Conservation (phyloP, 2,113 vertebrate species). For the Pagrus major region DNA sequence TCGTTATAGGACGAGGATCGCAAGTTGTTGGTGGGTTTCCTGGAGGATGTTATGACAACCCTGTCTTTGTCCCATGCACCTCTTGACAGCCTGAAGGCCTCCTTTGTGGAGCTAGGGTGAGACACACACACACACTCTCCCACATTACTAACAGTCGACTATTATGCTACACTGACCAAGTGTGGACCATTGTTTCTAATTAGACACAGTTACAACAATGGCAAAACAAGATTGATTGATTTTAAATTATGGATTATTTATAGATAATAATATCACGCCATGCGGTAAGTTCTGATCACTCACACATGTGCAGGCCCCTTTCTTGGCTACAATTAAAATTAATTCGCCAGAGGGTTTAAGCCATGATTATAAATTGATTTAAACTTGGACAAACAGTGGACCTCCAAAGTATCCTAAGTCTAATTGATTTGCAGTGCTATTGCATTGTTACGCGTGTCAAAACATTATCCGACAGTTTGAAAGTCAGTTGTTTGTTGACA, state of each 20-base stretch:
- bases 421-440: background rate
- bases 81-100: constrained; percentile 97
- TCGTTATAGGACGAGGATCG: constrained; percentile 94
- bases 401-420: no score
- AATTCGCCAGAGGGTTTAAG: no score
- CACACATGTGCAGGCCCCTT: no score
- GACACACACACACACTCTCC: constrained; percentile 23
- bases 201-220: no score
- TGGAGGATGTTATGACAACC: constrained; percentile 98
- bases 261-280: no score
- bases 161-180: background rate
- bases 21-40: constrained; percentile 95
- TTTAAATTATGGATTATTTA: no score
- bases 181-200: background rate
- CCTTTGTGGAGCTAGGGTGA: constrained; percentile 99
- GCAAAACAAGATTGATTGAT: no score
- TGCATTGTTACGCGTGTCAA: background rate
- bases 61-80: constrained; percentile 96
- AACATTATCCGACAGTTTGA: background rate
- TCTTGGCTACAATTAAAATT: no score
- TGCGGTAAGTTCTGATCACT: no score
- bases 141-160: background rate
- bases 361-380: no score
- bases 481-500: background rate
- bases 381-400: no score